Evolutionary conservation across 2,888 invertebrate species (phyloP), one percentile per base, ranked within the genome.

Genomic region (Petrolisthes cinctipes): DNA sequence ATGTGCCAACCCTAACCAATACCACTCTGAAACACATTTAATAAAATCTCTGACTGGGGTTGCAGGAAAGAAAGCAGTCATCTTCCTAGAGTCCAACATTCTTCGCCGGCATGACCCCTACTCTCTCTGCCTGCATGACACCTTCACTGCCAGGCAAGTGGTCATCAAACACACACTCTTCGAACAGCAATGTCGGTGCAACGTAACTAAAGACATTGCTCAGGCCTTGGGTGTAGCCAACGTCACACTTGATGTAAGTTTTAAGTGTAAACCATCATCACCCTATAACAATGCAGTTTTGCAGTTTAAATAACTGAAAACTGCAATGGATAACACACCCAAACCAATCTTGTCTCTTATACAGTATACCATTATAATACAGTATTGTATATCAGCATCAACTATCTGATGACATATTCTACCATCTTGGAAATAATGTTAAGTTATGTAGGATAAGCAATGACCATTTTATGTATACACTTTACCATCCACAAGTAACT

Each of bases 101-200:
- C 57, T 87, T 53, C 51, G 56, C n/a, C 17, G 57, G 17, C 80
- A 80, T 61, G 83, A 83, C 9, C 79, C 79, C 17, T 73, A 14
- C 75, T 83, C 87, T 7, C 83, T 87, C 20, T 80, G 78, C 51
- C 56, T 87, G 14, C 56, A 61, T 78, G 80, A 80, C n/a, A 53
- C 9, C 17, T 87, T 83, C 53, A 4, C 20, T 1, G 20, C 51
- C n/a, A 51, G 68, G 20, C 54, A 37, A 80, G 80, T 87, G n/a
- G 51, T 83, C n/a, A 83, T 87, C 79, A 83, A 61, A 54, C 83
- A 83, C 53, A 83, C 23, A 20, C 17, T 56, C n/a, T 83, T 87
- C 71, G 56, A 80, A n/a, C 83, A 87, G 11, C 37, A 82, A 51
- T 87, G 87, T 79, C 66, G 17, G 57, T 83, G 87, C 54, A 83